Base-by-base conservation (phyloP, 2,797 vertebrate genomes). In the Chiroxiphia lanceolata region DNA sequence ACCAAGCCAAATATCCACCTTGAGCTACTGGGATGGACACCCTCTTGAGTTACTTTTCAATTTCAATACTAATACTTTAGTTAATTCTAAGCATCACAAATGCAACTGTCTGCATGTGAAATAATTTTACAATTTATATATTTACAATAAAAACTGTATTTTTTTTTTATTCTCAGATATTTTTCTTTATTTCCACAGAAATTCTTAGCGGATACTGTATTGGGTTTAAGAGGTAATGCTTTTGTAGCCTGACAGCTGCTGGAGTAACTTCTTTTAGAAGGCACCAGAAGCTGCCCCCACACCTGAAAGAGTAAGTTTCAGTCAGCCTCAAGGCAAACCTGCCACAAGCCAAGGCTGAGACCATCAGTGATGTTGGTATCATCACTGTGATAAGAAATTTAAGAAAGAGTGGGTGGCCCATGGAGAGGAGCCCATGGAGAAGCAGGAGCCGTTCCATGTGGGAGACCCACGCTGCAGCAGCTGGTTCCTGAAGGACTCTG, bases 401-500 rank as follows among this genome's bases (percentile, higher is more conserved):
- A 34, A 25, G 48, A 47, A 27, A 40, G 33, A 8, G 10, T 40
- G 64, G 19, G 48, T 63, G 54, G 18, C 12, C 23, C 4, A 3
- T 25, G 76, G 33, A 60, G n/a, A 59, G 38, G 8, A 81, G 45
- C 16, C 45, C 25, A 38, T 29, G 34, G 38, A 64, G 36, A 22
- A 22, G 2, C 50, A 44, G 63, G 63, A 70, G 6, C 20, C 38
- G 42, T 50, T 44, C 10, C 22, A 4, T 47, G 23, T 51, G 34
- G 7, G 3, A 4, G 9, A n/a, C 4, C 5, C 60, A 57, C 0
- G 0, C 10, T 72, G 50, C 5, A 81, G 5, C 4, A 45, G 4
- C 33, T 12, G 23, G 11, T 5, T 84, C 34, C 60, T 84, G 33
- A 45, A 68, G 25, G 29, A 67, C 27, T 22, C 27, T 16, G 1